Base-by-base conservation (phyloP, 2,888 invertebrate species). In the Minunthozetes semirufus region DNA sequence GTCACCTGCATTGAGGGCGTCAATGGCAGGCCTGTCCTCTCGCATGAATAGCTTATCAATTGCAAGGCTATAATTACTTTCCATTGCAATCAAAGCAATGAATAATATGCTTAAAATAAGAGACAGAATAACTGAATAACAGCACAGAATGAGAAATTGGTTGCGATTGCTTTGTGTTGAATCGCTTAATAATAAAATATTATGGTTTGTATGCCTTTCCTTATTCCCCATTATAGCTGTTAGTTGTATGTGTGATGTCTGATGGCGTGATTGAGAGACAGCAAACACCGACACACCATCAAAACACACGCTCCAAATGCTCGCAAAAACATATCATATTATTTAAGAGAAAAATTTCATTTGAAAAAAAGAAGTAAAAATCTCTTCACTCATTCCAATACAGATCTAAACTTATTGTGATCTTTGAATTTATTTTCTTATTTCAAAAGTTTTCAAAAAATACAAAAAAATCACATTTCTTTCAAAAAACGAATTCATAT, bases 81-180 rank as follows among this genome's bases (percentile, higher is more conserved):
- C 33, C 63, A 63, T 63, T 63, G 33, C 33, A 63, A 63, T 63
- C 63, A 63, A 63, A 33, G 63, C 29, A 33, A 63, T 63, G 63
- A 63, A 63, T 59, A 25, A 59, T 63, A 63, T 33, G 63, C 63
- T 63, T 63, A 63, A 63, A 63, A 63, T 63, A 63, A 63, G 63
- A 63, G 63, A 63, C 61, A 25, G 15, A 61, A 61, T 59, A 25
- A 19, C 19, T 22, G 48, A 48, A 48, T 50, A 50, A 50, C 50
- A 59, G 13, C 59, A 59, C 19, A 59, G 25, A 25, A 59, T 25
- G 27, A 27, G 27, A 59, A 59, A 59, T 59, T 22, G 25, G 27
- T 59, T 25, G 19, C 25, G 19, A 50, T 50, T 50, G 50, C 25
- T 29, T 63, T 63, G 63, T 17, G 29, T 63, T 33, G 33, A 63